Percentiles rank a stretch among this genome's conserved stretches.
phyloP scores from a whole-genome alignment of 1,140 invertebrate species.

The Medauroidea extradentata region DNA sequence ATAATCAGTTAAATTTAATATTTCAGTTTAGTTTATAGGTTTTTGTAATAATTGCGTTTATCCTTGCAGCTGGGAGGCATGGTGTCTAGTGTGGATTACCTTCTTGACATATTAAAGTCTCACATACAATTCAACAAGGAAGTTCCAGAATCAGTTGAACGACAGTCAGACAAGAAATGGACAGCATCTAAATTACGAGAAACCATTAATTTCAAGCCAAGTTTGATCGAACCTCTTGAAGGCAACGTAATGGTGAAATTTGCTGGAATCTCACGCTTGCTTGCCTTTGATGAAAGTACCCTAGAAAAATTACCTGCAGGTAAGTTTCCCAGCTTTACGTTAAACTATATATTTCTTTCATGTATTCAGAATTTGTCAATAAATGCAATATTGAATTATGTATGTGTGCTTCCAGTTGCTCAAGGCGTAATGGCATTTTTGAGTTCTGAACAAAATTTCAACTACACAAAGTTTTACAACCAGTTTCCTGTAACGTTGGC shows the following conservation, averaged over 20 bases:
- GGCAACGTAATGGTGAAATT: slow-evolving; percentile 46
- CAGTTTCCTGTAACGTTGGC: slow-evolving; percentile 50
- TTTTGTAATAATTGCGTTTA: too few species aligned
- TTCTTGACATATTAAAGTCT: slow-evolving; percentile 42
- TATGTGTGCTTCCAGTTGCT: too few species aligned
- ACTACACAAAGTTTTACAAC: slow-evolving; percentile 52
- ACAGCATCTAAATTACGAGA: too few species aligned
- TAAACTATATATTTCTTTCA: too few species aligned
- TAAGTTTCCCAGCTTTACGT: slow-evolving; percentile 32
- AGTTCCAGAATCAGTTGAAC: too few species aligned
- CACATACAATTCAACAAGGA: slow-evolving; percentile 22
- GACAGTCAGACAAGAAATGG: too few species aligned
- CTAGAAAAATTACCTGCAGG: slow-evolving; percentile 43
- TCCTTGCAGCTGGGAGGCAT: slow-evolving; percentile 33
- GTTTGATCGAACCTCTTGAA: slow-evolving; percentile 52
- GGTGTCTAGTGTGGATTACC: slow-evolving; percentile 48
- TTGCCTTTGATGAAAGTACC: slow-evolving; percentile 53
- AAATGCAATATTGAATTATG: too few species aligned
- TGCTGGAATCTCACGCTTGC: slow-evolving; percentile 43
- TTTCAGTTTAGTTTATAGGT: too few species aligned
- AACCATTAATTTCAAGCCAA: slow-evolving; percentile 44
- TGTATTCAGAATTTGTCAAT: too few species aligned
- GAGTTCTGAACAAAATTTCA: slow-evolving; percentile 44
- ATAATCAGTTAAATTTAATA: too few species aligned
- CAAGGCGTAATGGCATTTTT: slow-evolving; percentile 24